Percentiles rank a stretch among this genome's conserved stretches.
phyloP scores from a whole-genome alignment of 2,888 invertebrate genomes.

The Ametastegia equiseti region DNA sequence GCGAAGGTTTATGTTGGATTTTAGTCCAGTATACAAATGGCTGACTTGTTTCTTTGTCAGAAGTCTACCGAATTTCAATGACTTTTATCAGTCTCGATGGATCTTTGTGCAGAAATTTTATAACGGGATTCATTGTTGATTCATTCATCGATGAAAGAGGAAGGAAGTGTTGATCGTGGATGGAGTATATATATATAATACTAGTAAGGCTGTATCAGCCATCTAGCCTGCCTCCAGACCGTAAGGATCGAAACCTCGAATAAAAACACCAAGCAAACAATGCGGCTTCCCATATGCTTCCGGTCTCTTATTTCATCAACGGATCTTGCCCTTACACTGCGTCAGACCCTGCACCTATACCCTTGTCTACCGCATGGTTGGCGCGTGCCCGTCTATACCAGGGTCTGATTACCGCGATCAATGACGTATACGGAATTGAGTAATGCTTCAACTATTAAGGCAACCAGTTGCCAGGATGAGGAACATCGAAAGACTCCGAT shows the following conservation, averaged over 20 bases:
- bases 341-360: background rate
- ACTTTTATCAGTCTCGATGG: too few relatives aligned
- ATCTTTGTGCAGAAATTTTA: background rate
- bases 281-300: conserved; percentile 74
- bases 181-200: too few relatives aligned
- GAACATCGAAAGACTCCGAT: too few relatives aligned
- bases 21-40: too few relatives aligned
- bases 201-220: too few relatives aligned
- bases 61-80: too few relatives aligned
- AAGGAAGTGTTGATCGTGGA: conserved; percentile 45
- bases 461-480: background rate
- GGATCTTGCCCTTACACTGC: background rate
- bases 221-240: too few relatives aligned
- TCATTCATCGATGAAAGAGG: background rate
- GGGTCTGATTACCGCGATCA: conserved; percentile 36
- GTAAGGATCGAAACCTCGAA: conserved; percentile 52
- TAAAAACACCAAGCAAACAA: conserved; percentile 71
- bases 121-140: background rate
- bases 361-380: background rate
- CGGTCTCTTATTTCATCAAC: conserved; percentile 73
- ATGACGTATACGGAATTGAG: background rate
- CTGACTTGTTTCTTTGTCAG: too few relatives aligned
- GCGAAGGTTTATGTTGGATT: too few relatives aligned
- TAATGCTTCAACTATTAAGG: background rate
- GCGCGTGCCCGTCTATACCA: conserved; percentile 34